Evolutionary conservation across 2,113 vertebrate species (phyloP).

Genomic region (Merops nubicus): DNA sequence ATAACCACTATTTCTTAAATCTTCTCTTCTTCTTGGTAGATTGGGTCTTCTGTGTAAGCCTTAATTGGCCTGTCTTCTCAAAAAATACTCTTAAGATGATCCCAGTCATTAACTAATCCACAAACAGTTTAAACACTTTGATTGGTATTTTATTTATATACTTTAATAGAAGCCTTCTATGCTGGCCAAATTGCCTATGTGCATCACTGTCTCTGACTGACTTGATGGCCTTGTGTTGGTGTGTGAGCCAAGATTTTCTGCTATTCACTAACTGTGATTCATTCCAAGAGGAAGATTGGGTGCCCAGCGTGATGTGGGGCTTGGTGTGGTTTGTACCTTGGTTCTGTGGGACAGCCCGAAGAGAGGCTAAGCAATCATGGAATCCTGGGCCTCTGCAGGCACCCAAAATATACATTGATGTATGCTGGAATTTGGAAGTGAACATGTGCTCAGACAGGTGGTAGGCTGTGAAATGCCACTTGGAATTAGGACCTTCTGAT

Average conservation of each 20-base stretch:
- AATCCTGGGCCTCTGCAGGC: background rate
- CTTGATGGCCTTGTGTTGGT: background rate
- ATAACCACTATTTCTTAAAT: background rate
- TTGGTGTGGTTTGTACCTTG: background rate
- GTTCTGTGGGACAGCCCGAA: background rate
- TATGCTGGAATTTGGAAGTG: background rate
- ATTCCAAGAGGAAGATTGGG: background rate
- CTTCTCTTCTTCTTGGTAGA: background rate
- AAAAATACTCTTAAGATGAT: background rate
- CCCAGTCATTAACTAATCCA: conserved; percentile 25
- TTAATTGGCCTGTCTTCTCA: conserved; percentile 44
- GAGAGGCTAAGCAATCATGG: background rate
- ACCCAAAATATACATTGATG: background rate
- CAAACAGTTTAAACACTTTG: conserved; percentile 34
- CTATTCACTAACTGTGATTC: accelerated
- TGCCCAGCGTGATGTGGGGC: background rate
- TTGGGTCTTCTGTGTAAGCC: conserved; percentile 1
- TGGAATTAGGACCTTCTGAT: background rate
- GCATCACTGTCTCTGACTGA: background rate
- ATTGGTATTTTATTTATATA: background rate
- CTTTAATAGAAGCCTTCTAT: background rate
- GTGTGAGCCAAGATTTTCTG: background rate
- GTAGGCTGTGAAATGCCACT: conserved; percentile 19
- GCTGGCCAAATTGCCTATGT: background rate
- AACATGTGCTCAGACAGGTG: conserved; percentile 25